A percentile compares a stretch with the other conserved stretches of the same genome.
Evolutionary conservation across 2,888 invertebrate genomes (phyloP).

Genomic region (Deladenus siricidicola): DNA sequence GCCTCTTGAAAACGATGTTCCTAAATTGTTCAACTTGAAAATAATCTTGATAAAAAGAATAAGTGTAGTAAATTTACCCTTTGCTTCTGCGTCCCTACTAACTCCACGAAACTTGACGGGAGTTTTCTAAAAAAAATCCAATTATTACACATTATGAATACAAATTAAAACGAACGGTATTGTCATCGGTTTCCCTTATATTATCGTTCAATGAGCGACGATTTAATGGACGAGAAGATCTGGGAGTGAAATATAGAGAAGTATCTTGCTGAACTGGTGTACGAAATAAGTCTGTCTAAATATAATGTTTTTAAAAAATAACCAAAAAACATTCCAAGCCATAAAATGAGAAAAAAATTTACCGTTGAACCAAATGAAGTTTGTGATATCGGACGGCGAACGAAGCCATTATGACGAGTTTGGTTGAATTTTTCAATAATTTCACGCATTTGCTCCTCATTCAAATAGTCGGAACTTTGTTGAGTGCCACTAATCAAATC

Average conservation of each 20-base stretch:
- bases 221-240: not conserved
- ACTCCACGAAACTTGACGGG: too few species aligned
- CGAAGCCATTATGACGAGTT: not conserved
- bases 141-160: too few species aligned
- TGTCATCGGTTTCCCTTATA: not conserved
- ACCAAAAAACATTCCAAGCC: not conserved
- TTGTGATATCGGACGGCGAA: not conserved
- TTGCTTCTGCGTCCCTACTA: too few species aligned
- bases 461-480: not conserved
- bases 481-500: not conserved
- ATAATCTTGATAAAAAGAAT: too few species aligned
- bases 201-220: not conserved
- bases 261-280: not conserved
- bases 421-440: not conserved
- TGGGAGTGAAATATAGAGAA: not conserved
- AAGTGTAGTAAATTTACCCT: too few species aligned
- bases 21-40: too few species aligned
- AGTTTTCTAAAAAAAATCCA: too few species aligned
- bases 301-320: not conserved
- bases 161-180: too few species aligned
- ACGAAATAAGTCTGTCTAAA: not conserved
- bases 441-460: not conserved
- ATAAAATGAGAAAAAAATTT: too few species aligned
- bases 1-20: too few species aligned
- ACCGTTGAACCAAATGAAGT: not conserved